These are phyloP conservation scores for Globodera rostochiensis DNA, from an alignment of 1,140 invertebrate species.

Conservation along the genomic window DNA sequence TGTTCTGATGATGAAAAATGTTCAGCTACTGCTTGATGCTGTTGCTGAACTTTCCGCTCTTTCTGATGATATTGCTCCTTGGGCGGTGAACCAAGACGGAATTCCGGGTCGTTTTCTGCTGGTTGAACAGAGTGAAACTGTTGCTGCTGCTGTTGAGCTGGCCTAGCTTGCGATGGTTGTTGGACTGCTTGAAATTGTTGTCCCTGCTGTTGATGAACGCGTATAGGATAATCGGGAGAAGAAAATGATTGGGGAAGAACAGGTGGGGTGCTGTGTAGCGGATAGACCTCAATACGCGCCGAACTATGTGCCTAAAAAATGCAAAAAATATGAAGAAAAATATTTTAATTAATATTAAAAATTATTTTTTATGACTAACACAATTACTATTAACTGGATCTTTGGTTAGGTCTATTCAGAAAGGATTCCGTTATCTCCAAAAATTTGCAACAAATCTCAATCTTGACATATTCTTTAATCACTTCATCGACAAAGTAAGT, in stretches of 20 bases:
- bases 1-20: conserved; percentile 21
- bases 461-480: too few relatives aligned
- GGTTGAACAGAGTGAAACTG: conserved; percentile 16
- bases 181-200: conserved; percentile 17
- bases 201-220: conserved; percentile 19
- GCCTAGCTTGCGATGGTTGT: conserved; percentile 28
- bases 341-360: too few relatives aligned
- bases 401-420: too few relatives aligned
- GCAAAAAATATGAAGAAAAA: background rate
- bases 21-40: background rate
- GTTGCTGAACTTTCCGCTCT: conserved; percentile 4
- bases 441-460: too few relatives aligned
- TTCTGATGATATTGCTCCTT: conserved; percentile 21
- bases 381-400: too few relatives aligned
- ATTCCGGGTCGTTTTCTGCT: conserved; percentile 20
- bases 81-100: conserved; percentile 29
- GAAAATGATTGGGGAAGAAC: background rate
- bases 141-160: conserved; percentile 32
- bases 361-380: too few relatives aligned
- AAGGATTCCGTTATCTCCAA: too few relatives aligned
- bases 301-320: conserved; percentile 55
- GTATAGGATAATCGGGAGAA: conserved; percentile 6
- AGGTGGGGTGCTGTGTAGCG: conserved; percentile 41
- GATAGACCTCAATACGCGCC: conserved; percentile 62
- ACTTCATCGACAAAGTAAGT: too few relatives aligned